Evolutionary conservation across 2,888 invertebrate species (phyloP).

Genomic region (Tortricodes alternella): DNA sequence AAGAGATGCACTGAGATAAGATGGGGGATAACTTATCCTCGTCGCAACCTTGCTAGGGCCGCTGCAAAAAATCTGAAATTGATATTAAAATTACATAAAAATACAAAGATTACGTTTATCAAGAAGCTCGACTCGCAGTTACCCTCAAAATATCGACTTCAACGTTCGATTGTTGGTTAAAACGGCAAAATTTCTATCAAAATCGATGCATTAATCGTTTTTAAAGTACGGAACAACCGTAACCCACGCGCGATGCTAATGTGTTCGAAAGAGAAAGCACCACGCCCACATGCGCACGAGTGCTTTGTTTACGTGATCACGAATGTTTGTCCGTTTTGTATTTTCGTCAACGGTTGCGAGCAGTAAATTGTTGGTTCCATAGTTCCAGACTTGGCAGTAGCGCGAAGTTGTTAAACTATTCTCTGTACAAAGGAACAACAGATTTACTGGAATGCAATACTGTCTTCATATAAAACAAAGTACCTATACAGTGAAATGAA

Average conservation of each 20-base stretch:
- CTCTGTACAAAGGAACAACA: no score
- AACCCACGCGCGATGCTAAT: slow-evolving; percentile 15
- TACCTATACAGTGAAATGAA: no score
- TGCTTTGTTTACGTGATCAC: slow-evolving; percentile 10
- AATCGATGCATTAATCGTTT: not conserved
- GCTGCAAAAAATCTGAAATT: no score
- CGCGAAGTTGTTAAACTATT: no score
- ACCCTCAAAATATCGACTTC: not conserved
- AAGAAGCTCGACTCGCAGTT: not conserved
- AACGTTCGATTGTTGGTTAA: not conserved
- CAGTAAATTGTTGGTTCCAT: not conserved
- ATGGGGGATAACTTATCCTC: no score
- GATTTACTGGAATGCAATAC: no score
- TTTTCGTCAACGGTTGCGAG: not conserved
- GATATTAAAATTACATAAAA: no score
- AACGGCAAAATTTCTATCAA: not conserved
- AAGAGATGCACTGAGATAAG: no score
- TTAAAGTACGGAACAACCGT: not conserved
- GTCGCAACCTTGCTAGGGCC: no score
- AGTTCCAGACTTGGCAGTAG: no score
- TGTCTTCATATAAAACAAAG: no score
- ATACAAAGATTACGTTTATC: no score
- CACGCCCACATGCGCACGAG: slow-evolving; percentile 12
- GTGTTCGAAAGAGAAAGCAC: slow-evolving; percentile 20
- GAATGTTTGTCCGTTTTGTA: slow-evolving; percentile 3